phyloP scores from a whole-genome alignment of 2,797 vertebrate genomes.

The Gila robusta region DNA sequence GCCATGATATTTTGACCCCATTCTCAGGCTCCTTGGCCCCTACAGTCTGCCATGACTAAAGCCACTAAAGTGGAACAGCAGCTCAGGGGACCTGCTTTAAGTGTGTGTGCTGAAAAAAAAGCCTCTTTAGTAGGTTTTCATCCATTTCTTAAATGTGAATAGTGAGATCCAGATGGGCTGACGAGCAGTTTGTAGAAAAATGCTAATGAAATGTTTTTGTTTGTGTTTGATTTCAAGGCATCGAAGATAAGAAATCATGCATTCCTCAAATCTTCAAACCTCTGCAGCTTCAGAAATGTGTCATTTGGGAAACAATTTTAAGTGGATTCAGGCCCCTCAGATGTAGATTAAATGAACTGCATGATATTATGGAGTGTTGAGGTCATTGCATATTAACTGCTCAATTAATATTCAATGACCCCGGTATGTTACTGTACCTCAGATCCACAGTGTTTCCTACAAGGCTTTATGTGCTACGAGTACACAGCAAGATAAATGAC shows the following conservation, averaged over 20 bases:
- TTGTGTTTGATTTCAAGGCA: neutral
- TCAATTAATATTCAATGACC: neutral
- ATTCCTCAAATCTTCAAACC: neutral
- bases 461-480: neutral
- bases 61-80: slow-evolving; percentile 36
- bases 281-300: neutral
- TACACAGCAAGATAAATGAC: slow-evolving; percentile 18
- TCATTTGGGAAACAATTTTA: neutral
- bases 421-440: neutral
- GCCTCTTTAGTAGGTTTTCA: slow-evolving; percentile 10
- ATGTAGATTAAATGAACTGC: neutral
- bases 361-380: neutral
- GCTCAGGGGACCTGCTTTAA: slow-evolving; percentile 24
- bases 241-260: neutral
- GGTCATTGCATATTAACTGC: neutral
- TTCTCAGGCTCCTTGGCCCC: slow-evolving; percentile 21
- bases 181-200: neutral
- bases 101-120: slow-evolving; percentile 22
- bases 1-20: slow-evolving; percentile 46
- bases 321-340: neutral
- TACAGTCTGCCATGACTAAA: slow-evolving; percentile 8
- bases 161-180: neutral
- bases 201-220: neutral
- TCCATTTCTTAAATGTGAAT: neutral
- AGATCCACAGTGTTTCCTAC: slow-evolving; percentile 9